Base-by-base conservation (phyloP, 2,113 vertebrate species). In the Chloroceryle aenea region DNA sequence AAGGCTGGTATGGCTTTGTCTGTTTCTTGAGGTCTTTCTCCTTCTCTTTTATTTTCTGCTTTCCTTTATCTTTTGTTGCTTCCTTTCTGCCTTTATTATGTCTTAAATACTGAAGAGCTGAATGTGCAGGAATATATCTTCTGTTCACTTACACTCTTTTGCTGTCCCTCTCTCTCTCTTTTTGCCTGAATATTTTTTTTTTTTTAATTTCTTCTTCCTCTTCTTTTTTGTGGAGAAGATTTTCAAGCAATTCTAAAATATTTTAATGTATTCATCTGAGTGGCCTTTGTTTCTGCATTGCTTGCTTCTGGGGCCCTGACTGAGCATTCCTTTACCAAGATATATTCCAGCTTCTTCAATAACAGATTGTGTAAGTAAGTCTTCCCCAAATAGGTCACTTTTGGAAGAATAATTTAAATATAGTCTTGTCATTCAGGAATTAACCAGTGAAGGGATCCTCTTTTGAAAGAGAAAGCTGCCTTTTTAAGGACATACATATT, bases 351-450 rank as follows among this genome's bases (percentile, higher is more conserved):
- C 38, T 83, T 86, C 78, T 74, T 80, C 71, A 83, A 1, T 83
- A 87, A 38, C 42, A 89, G 66, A 59, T 45, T 20, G 3, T 73
- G 78, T 91, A 83, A 93, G 91, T 95, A 93, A 85, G 69, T 88
- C 42, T 85, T 91, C 15, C n/a, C 48, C 36, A 95, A 94, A 80
- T 67, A 83, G 85, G 75, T 90, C 75, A 74, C 26, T 93, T 93
- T 34, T 34, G 30, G 23, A 90, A 77, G 29, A 93, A 87, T 90
- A 76, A 87, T 50, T 87, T 85, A 69, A 80, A 85, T 66, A 30
- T 23, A 61, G 4, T 67, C 12, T 59, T 74, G 36, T 56, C 20
- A 53, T 79, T 91, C 26, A 63, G 29, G 59, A 91, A 61, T 83
- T 91, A 93, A 62, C 29, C 32, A 83, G 25, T 47, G 32, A 85